phyloP scores from a whole-genome alignment of 2,797 vertebrate species.

The Pseudotriccus pelzelni region DNA sequence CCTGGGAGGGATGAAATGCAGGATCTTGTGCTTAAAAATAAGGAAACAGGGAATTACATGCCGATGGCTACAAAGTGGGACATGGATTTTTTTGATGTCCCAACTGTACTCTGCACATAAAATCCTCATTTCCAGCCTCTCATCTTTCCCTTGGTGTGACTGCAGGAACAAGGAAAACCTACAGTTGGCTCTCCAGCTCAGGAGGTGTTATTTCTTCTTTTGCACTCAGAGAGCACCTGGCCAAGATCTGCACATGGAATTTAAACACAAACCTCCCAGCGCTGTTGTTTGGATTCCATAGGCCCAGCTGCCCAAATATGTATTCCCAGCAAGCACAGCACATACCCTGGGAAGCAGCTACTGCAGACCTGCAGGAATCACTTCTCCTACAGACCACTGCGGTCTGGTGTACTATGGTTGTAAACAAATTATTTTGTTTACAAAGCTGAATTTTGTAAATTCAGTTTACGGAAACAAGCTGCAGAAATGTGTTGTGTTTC shows the following conservation, averaged over 20 bases:
- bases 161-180: neutral
- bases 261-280: neutral
- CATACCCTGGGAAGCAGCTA: neutral
- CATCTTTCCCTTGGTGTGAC: neutral
- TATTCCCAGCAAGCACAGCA: neutral
- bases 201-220: neutral
- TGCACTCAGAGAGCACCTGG: neutral
- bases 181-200: neutral
- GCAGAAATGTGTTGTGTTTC: neutral
- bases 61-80: fast-evolving
- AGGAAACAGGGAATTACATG: neutral
- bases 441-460: neutral
- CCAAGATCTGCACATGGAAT: neutral
- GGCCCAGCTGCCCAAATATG: neutral
- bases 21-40: neutral
- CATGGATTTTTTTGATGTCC: neutral
- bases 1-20: neutral
- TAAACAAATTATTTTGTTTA: neutral
- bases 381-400: neutral
- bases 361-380: neutral
- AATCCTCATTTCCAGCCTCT: neutral
- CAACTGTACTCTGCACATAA: neutral
- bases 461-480: neutral
- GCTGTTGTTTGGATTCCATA: neutral
- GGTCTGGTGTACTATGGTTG: fast-evolving